These are phyloP conservation scores for Onthophagus taurus DNA, from an alignment of 1,140 invertebrate species.

Conservation along the genomic window DNA sequence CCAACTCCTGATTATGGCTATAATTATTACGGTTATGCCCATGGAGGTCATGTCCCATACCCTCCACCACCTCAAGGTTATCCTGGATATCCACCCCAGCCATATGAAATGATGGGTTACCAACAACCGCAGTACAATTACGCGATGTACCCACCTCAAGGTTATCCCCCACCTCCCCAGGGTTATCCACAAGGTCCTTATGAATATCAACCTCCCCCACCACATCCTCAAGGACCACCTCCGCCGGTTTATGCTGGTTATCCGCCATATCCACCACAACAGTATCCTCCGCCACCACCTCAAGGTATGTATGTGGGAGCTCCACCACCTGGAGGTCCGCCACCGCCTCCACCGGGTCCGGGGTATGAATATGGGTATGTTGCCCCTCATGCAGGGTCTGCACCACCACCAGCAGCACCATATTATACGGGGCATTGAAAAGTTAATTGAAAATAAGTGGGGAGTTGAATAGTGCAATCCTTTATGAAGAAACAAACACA, in stretches of 20 bases:
- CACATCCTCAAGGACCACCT: conserved; percentile 23
- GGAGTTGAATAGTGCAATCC: no score
- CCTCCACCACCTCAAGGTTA: conserved; percentile 28
- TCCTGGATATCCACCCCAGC: conserved; percentile 16
- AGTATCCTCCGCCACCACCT: conserved; percentile 40
- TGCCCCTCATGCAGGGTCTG: conserved; percentile 25
- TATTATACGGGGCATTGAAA: conserved; percentile 10
- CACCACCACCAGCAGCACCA: conserved; percentile 10
- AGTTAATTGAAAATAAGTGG: conserved; percentile 5
- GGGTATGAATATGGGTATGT: conserved; percentile 44
- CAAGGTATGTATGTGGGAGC: conserved; percentile 24
- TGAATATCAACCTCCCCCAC: conserved; percentile 22
- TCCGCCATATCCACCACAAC: conserved; percentile 40
- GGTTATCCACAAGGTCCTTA: conserved; percentile 27
- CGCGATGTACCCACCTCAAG: conserved; percentile 21
- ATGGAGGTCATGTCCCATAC: conserved; percentile 26
- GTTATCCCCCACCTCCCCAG: conserved; percentile 26
- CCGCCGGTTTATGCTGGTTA: conserved; percentile 41
- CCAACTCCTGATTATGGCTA: conserved; percentile 23
- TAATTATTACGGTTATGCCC: conserved; percentile 29
- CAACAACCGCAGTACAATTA: conserved; percentile 33
- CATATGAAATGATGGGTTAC: conserved; percentile 22
- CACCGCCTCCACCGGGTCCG: conserved; percentile 27
- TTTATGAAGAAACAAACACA: no score
- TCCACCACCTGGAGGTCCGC: conserved; percentile 2